phyloP scores from a whole-genome alignment of 2,113 vertebrate species.

The Halichoerus grypus region DNA sequence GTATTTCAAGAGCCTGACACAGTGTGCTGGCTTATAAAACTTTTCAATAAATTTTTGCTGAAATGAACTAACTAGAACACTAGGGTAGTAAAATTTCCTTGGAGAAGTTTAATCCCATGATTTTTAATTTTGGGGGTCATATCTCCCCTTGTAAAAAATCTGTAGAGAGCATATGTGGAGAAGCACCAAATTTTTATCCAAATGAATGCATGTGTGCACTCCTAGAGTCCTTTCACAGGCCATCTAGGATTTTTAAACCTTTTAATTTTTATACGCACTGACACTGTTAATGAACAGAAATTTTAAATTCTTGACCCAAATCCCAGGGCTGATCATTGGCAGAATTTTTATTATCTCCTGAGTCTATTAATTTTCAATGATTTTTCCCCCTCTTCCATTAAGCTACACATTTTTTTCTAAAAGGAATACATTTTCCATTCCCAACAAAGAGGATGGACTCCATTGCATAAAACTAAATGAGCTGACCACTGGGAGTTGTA shows the following conservation, averaged over 20 bases:
- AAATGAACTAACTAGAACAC: background rate
- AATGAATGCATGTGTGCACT: background rate
- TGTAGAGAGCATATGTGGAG: background rate
- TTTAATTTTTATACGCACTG: slow-evolving; percentile 33
- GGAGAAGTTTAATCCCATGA: slow-evolving; percentile 14
- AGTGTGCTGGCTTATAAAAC: background rate
- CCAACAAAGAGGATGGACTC: background rate
- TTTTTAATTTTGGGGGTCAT: background rate
- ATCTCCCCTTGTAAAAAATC: slow-evolving; percentile 25
- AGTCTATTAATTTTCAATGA: slow-evolving; percentile 49
- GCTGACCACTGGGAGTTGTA: slow-evolving; percentile 41
- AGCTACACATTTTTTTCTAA: slow-evolving; percentile 1
- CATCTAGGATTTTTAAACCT: slow-evolving; percentile 33
- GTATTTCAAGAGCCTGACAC: background rate
- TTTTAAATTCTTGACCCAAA: slow-evolving; percentile 44
- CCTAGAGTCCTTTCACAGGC: background rate
- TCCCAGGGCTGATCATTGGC: background rate
- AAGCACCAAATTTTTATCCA: background rate
- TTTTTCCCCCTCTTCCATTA: background rate
- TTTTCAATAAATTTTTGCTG: slow-evolving; percentile 39
- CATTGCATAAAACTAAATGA: slow-evolving; percentile 50
- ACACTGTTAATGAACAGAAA: slow-evolving; percentile 53
- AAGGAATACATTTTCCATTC: slow-evolving; percentile 46
- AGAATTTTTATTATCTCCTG: slow-evolving; percentile 60
- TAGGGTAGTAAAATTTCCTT: background rate